phyloP scores from a whole-genome alignment of 2,113 vertebrate genomes.

The Eurystomus gularis region DNA sequence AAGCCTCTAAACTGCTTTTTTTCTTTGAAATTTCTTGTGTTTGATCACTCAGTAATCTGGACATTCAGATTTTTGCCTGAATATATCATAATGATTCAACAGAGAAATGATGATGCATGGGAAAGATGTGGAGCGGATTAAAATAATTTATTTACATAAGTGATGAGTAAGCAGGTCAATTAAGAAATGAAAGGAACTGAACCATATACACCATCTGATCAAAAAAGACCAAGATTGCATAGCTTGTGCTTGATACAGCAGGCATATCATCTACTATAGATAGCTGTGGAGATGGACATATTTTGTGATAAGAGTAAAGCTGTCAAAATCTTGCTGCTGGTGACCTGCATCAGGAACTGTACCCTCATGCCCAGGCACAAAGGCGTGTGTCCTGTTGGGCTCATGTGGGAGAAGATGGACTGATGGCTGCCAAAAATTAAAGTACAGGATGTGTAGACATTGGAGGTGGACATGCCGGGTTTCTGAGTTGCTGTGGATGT shows the following conservation, averaged over 20 bases:
- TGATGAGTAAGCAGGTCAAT: not conserved
- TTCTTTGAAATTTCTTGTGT: not conserved
- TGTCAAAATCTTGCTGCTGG: not conserved
- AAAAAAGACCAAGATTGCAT: not conserved
- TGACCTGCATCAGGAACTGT: not conserved
- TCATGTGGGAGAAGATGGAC: not conserved
- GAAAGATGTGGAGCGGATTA: not conserved
- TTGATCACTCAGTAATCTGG: not conserved
- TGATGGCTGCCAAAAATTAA: not conserved
- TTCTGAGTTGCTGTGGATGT: not conserved
- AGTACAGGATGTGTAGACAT: fast-evolving
- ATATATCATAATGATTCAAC: not conserved
- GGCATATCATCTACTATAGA: not conserved
- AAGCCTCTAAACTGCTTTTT: not conserved
- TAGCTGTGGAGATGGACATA: not conserved
- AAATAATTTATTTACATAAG: not conserved
- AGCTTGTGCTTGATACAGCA: not conserved
- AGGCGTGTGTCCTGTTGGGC: fast-evolving
- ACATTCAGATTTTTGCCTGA: not conserved
- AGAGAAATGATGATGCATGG: not conserved
- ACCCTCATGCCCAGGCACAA: fast-evolving
- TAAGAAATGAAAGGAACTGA: not conserved
- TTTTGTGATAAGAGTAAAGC: not conserved
- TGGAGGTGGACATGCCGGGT: not conserved
- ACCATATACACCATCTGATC: not conserved